A percentile compares a stretch with the other conserved stretches of the same genome.
Conservation (phyloP, 1,140 invertebrate species). For the Ylistrum balloti region DNA sequence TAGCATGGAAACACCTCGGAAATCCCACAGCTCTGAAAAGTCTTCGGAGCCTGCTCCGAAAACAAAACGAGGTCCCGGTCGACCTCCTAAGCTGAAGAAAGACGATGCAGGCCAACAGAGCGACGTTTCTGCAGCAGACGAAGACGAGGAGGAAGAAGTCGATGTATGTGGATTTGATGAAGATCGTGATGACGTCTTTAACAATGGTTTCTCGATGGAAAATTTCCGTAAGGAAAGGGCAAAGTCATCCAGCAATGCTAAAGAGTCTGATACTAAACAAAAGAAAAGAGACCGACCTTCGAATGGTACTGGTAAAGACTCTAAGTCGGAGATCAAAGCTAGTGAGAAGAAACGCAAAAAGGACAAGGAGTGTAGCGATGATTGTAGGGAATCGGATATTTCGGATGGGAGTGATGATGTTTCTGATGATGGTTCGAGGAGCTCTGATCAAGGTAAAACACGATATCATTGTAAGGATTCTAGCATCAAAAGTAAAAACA, state of each 20-base stretch:
- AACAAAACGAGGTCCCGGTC: conserved; percentile 67
- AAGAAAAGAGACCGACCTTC: conserved; percentile 21
- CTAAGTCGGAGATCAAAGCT: conserved; percentile 41
- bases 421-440: neutral
- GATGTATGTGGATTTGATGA: conserved; percentile 67
- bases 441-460: conserved; percentile 76
- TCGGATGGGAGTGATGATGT: neutral
- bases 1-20: conserved; percentile 71
- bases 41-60: conserved; percentile 10
- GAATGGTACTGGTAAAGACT: conserved; percentile 32
- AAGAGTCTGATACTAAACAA: neutral
- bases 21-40: conserved; percentile 44
- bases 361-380: conserved; percentile 4
- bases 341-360: conserved; percentile 41
- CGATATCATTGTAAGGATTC: conserved; percentile 68
- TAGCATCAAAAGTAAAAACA: conserved; percentile 33
- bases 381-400: conserved; percentile 27
- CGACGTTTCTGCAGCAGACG: conserved; percentile 45
- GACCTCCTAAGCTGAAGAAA: conserved; percentile 65
- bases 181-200: conserved; percentile 58
- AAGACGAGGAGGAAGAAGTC: conserved; percentile 63
- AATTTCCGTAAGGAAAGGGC: neutral
- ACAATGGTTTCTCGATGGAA: conserved; percentile 27
- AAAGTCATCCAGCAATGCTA: neutral
- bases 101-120: conserved; percentile 52